Evolutionary conservation across 2,113 vertebrate genomes (phyloP).

Genomic region (Cavia aperea): DNA sequence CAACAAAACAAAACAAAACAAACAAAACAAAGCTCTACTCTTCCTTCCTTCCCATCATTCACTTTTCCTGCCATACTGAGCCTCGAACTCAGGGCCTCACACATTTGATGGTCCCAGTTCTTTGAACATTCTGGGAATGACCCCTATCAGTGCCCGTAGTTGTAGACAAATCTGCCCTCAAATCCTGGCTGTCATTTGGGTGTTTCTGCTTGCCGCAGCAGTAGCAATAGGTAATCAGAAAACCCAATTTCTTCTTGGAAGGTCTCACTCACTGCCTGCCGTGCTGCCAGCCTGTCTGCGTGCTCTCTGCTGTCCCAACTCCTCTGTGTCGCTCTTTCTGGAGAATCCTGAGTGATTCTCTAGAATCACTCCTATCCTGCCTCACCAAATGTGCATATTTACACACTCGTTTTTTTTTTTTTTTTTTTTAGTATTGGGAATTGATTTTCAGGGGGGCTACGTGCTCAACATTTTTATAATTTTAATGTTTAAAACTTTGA

Average conservation of each 20-base stretch:
- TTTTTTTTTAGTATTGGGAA: not conserved
- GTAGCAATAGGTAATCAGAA: not conserved
- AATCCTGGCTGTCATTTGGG: too few species aligned
- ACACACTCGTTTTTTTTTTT: not conserved
- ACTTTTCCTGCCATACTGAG: not conserved
- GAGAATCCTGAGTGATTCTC: too few species aligned
- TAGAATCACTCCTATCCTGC: not conserved
- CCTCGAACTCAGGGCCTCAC: too few species aligned
- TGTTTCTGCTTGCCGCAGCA: too few species aligned
- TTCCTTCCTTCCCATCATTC: not conserved
- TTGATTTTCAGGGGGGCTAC: not conserved
- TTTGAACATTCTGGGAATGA: not conserved
- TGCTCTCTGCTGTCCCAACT: too few species aligned
- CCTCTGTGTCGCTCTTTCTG: not conserved
- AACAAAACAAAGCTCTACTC: too few species aligned
- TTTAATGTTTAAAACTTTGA: not conserved
- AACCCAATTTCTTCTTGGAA: too few species aligned
- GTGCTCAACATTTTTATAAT: not conserved
- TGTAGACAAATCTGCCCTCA: too few species aligned
- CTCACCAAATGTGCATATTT: not conserved
- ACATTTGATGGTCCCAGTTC: not conserved
- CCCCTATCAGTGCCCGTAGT: too few species aligned
- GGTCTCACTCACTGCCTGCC: too few species aligned
- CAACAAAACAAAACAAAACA: too few species aligned
- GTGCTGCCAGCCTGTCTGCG: not conserved